Percentiles rank a stretch among this genome's conserved stretches.
Conservation (phyloP, 2,888 invertebrate species). For the Pegoplata infirma region DNA sequence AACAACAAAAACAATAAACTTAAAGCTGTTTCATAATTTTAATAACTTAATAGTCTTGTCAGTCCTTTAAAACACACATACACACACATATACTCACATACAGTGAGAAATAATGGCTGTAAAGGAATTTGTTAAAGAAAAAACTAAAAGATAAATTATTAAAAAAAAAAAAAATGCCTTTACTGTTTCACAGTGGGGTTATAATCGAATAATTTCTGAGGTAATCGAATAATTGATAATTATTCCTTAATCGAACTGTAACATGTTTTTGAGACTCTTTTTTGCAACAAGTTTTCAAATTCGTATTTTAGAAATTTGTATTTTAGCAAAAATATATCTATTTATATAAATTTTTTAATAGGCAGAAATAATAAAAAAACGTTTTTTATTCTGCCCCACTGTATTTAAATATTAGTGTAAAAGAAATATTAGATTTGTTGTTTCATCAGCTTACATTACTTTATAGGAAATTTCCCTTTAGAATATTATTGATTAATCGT, state of each 20-base stretch:
- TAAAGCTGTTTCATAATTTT: constrained; percentile 51
- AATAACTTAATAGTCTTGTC: constrained; percentile 56
- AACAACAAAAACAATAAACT: constrained; percentile 11
- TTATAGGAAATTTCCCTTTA: constrained; percentile 15
- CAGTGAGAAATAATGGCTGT: not conserved
- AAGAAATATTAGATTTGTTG: constrained; percentile 16
- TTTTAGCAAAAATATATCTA: too few species aligned
- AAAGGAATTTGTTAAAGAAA: constrained; percentile 15
- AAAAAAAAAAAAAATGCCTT: constrained; percentile 13
- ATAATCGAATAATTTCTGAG: too few species aligned
- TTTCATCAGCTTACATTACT: not conserved
- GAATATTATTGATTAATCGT: constrained; percentile 58
- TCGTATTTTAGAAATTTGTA: too few species aligned
- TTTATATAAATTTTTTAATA: too few species aligned
- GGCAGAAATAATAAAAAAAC: constrained; percentile 13
- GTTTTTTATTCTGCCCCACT: not conserved
- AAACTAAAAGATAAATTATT: constrained; percentile 1
- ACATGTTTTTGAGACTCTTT: too few species aligned
- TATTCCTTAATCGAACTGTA: too few species aligned
- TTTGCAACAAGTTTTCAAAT: too few species aligned
- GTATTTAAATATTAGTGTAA: constrained; percentile 14
- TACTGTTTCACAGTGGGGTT: too few species aligned
- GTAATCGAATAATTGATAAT: too few species aligned
- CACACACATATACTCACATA: not conserved
- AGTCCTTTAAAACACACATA: constrained; percentile 6